These are phyloP conservation scores for Melanerpes formicivorus DNA, from an alignment of 2,113 vertebrate genomes.

Conservation along the genomic window DNA sequence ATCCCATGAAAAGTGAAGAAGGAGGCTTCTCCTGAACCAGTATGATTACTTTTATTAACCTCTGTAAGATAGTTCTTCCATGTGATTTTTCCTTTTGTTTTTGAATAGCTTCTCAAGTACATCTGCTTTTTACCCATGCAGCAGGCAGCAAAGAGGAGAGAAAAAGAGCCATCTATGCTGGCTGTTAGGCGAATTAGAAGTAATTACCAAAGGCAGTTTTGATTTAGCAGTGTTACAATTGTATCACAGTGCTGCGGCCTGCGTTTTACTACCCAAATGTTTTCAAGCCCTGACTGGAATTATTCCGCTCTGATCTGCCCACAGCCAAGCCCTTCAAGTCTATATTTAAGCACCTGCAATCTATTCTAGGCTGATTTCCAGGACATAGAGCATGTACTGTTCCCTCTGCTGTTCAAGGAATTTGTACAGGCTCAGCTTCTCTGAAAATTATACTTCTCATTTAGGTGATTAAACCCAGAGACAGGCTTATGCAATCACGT, in stretches of 20 bases:
- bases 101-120: slow-evolving; percentile 33
- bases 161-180: background rate
- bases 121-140: background rate
- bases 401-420: slow-evolving; percentile 31
- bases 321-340: slow-evolving; percentile 6
- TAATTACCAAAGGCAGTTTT: slow-evolving; percentile 36
- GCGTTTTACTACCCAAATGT: slow-evolving; percentile 5
- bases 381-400: slow-evolving; percentile 1
- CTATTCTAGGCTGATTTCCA: slow-evolving; percentile 20
- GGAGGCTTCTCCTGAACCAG: background rate
- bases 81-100: background rate
- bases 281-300: background rate
- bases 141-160: background rate
- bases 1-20: background rate
- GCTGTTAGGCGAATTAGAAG: background rate
- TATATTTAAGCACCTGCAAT: slow-evolving; percentile 33
- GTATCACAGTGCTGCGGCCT: background rate
- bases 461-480: background rate
- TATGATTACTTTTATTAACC: background rate
- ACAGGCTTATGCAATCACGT: background rate
- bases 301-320: background rate
- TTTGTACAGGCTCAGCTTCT: background rate
- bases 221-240: background rate
- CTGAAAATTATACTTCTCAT: slow-evolving; percentile 14
- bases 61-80: background rate